Conservation (phyloP, 2,113 vertebrate species). For the Gadus chalcogrammus region DNA sequence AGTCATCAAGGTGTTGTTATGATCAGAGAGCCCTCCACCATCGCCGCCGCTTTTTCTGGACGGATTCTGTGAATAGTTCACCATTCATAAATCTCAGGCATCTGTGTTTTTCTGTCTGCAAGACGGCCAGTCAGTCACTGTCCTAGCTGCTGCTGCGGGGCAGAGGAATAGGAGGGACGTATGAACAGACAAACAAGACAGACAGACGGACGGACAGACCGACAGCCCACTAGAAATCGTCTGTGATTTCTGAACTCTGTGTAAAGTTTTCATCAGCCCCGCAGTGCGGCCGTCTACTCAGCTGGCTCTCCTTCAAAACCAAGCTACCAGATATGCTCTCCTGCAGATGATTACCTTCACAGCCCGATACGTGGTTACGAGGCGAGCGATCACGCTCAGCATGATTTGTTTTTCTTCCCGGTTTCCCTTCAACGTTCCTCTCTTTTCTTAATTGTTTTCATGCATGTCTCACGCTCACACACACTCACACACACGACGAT, state of each 20-base stretch:
- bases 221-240: constrained; percentile 24
- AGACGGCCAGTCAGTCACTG: constrained; percentile 21
- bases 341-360: constrained; percentile 48
- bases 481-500: constrained; percentile 16
- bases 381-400: constrained; percentile 32
- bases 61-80: constrained; percentile 50
- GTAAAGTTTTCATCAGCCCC: constrained; percentile 53
- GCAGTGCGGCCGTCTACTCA: constrained; percentile 22
- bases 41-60: constrained; percentile 24
- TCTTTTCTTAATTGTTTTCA: not conserved
- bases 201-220: not conserved
- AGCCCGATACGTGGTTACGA: constrained; percentile 43
- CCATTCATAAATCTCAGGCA: constrained; percentile 45
- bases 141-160: constrained; percentile 28
- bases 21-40: constrained; percentile 39
- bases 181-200: constrained; percentile 1
- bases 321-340: constrained; percentile 41
- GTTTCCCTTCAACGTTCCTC: not conserved
- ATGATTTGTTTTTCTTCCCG: constrained; percentile 5
- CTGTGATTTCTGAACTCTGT: constrained; percentile 35
- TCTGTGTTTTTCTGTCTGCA: constrained; percentile 57
- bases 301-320: constrained; percentile 43
- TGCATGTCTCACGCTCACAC: constrained; percentile 2
- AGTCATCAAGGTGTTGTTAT: constrained; percentile 45
- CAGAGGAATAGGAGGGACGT: not conserved